These are phyloP conservation scores for Hydractinia echinata DNA, from an alignment of 30 jellyfish, hydroid and myxozoan genomes.

Conservation along the genomic window DNA sequence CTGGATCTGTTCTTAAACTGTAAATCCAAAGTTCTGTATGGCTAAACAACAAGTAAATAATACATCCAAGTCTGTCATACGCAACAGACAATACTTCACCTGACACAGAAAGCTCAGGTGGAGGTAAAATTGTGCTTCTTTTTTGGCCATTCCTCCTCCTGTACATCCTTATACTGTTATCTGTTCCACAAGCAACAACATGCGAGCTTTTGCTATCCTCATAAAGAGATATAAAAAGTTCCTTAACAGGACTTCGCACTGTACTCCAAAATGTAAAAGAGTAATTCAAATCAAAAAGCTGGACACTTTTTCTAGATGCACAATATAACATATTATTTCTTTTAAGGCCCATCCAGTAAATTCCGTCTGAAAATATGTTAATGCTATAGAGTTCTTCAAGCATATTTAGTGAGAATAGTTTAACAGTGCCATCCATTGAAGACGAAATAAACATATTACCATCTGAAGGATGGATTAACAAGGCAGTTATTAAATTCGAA, in stretches of 20 bases:
- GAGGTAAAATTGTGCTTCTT: slow-evolving; percentile 68
- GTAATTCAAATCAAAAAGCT: slow-evolving; percentile 54
- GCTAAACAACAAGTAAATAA: slow-evolving; percentile 48
- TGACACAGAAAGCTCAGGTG: slow-evolving; percentile 51
- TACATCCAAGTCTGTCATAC: slow-evolving; percentile 50
- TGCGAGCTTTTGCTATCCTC: slow-evolving; percentile 28
- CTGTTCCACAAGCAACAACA: slow-evolving; percentile 40
- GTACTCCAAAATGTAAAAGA: slow-evolving; percentile 68
- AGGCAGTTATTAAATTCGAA: slow-evolving; percentile 43
- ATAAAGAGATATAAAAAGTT: slow-evolving; percentile 14
- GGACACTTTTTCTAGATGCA: slow-evolving; percentile 54
- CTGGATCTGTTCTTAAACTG: slow-evolving; percentile 80
- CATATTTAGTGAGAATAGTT: slow-evolving; percentile 52
- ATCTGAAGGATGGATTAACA: slow-evolving; percentile 69
- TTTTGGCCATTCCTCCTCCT: slow-evolving; percentile 34
- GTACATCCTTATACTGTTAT: slow-evolving; percentile 49
- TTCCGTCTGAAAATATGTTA: slow-evolving; percentile 49
- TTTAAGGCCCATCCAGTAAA: slow-evolving; percentile 49
- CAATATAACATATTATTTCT: slow-evolving; percentile 33
- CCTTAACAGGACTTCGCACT: slow-evolving; percentile 53
- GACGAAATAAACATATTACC: slow-evolving; percentile 49
- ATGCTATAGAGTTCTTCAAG: slow-evolving; percentile 64
- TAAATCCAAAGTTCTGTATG: slow-evolving; percentile 58
- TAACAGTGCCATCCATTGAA: slow-evolving; percentile 70
- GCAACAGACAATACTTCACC: slow-evolving; percentile 44